A percentile compares a stretch with the other conserved stretches of the same genome.
These are phyloP conservation scores for Chlorops oryzae DNA, from an alignment of 1,140 invertebrate genomes.

Conservation along the genomic window DNA sequence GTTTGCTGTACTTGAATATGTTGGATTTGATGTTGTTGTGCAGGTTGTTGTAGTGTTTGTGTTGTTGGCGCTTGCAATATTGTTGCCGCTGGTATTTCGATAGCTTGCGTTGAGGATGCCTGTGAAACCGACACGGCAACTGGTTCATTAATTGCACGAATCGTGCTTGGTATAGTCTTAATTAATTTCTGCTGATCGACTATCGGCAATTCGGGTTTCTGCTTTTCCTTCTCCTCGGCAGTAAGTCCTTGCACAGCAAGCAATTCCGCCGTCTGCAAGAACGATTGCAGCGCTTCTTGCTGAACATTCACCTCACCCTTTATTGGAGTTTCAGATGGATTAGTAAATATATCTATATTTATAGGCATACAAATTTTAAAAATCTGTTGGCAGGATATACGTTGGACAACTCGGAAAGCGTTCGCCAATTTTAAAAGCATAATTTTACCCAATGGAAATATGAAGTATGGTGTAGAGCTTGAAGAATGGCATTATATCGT, in stretches of 20 bases:
- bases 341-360: slow-evolving; percentile 9
- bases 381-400: slow-evolving; percentile 8
- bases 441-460: slow-evolving; percentile 23
- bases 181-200: slow-evolving; percentile 45
- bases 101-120: slow-evolving; percentile 37
- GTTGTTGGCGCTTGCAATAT: slow-evolving; percentile 23
- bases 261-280: slow-evolving; percentile 80
- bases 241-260: slow-evolving; percentile 83
- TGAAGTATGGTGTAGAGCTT: slow-evolving; percentile 26
- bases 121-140: slow-evolving; percentile 23
- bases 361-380: background rate
- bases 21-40: slow-evolving; percentile 25
- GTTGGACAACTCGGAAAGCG: slow-evolving; percentile 12
- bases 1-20: slow-evolving; percentile 19
- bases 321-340: too few species aligned
- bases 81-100: slow-evolving; percentile 39
- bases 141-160: slow-evolving; percentile 38
- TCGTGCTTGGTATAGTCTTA: slow-evolving; percentile 45
- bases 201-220: slow-evolving; percentile 35
- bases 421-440: slow-evolving; percentile 29
- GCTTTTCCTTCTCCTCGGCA: slow-evolving; percentile 49
- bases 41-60: slow-evolving; percentile 32
- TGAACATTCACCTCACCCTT: slow-evolving; percentile 85
- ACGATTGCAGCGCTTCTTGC: slow-evolving; percentile 77
- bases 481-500: slow-evolving; percentile 36